Evolutionary conservation across 2,888 invertebrate species (phyloP), one percentile per base, ranked within the genome.

Genomic region (Teleogryllus oceanicus): DNA sequence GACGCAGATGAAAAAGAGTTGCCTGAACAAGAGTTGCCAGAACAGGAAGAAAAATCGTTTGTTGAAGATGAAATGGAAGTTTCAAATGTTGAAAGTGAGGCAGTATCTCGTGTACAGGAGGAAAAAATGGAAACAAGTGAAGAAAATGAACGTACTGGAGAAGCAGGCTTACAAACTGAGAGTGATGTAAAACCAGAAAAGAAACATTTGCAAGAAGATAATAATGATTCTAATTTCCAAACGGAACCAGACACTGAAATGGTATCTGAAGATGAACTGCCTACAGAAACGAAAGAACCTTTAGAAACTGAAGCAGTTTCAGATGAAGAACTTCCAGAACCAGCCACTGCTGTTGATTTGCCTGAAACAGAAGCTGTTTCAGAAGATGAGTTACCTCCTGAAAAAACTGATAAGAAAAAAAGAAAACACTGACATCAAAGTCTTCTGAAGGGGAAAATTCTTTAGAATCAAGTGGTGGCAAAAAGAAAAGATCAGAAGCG

Each of bases 301-400:
- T 77, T 83, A 12, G 83, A 83, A 18, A 83, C 82, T 20, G 82
- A 83, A 79, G 81, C 80, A 8, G 83, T 82, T 11, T 81, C 82
- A 18, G 82, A 81, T 78, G 82, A 82, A 51, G 82, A 82, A 51
- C 78, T 81, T 8, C 82, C 82, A 49, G 81, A 80, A 51, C 80
- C 80, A 1, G 50, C 81, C 20, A 80, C 78, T 20, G 50, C 82
- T 16, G 80, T 75, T 50, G 78, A 80, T 37, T 78, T 82, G 74
- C 82, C 83, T 50, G 83, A 83, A 76, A 84, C 84, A 1, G 84
- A 84, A 88, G 93, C 94, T 80, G 94, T 95, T 75, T 95, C 94
- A 0, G 95, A 95, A 86, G 95, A 95, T 87, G 95, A 95, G 86
- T 86, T 95, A 74, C 94, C 94, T 11, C 88, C 92, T 20, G 89